Evolutionary conservation across 2,113 vertebrate genomes (phyloP).

Genomic region (Arothron firmamentum): DNA sequence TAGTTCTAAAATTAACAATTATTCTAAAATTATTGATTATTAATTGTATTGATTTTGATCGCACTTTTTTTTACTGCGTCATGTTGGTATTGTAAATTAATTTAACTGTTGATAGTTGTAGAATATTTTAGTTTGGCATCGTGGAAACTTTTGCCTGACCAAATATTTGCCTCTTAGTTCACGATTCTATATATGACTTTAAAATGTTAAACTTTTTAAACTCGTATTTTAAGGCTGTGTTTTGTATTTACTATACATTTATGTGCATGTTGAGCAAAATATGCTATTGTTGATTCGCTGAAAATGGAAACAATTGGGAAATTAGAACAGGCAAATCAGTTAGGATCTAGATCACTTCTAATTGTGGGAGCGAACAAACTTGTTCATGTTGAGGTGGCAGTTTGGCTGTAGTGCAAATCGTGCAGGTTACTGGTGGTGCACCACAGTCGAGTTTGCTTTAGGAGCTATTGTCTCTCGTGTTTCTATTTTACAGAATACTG

Average conservation of each 20-base stretch:
- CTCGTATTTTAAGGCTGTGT: accelerated
- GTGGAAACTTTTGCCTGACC: neutral
- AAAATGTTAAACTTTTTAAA: accelerated
- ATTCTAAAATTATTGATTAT: neutral
- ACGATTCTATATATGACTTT: neutral
- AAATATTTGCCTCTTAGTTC: neutral
- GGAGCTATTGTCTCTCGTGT: neutral
- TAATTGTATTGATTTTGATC: neutral
- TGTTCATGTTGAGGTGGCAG: slow-evolving; percentile 78
- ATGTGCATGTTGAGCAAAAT: no score
- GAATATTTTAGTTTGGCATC: neutral
- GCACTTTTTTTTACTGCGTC: neutral
- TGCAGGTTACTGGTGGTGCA: slow-evolving; percentile 1
- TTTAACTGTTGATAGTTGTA: neutral
- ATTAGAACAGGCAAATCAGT: slow-evolving; percentile 43
- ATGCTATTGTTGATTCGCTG: accelerated
- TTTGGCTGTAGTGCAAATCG: slow-evolving; percentile 49
- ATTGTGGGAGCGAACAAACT: slow-evolving; percentile 26
- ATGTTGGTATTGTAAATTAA: neutral
- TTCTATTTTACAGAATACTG: neutral
- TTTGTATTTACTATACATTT: neutral
- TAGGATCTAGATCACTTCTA: slow-evolving; percentile 15
- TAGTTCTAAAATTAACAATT: neutral
- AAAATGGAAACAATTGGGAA: neutral
- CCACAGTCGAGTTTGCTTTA: slow-evolving; percentile 11